Evolutionary conservation across 2,888 invertebrate genomes (phyloP), one percentile per base, ranked within the genome.

Genomic region (Nemoura dubitans): DNA sequence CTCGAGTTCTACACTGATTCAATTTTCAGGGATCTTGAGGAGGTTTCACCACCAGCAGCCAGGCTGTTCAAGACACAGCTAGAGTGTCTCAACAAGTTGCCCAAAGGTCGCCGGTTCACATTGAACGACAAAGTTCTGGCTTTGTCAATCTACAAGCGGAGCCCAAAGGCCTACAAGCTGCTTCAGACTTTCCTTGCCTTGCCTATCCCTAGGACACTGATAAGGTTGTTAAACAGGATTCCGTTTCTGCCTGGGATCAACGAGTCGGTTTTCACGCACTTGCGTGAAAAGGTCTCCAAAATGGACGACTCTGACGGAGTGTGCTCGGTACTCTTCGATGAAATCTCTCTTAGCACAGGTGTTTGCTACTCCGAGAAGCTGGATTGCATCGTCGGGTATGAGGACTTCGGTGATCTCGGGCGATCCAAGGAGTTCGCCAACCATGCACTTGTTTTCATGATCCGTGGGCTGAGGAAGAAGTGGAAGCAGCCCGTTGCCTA

Each of bases 371-470:
- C 78, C 59, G 80, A 78, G 27, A 85, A 29, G 10, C 7, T 28
- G 1, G 87, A 88, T 77, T 76, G 81, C 16, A 86, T 88, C 10
- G 81, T 85, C 76, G 86, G 88, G 21, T 87, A 83, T 81, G 87
- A 86, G 36, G 87, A 87, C 76, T 84, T 83, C 26, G 87, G 86
- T n/a, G 21, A 21, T 43, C 80, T 77, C 21, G 86, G 87, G 14
- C 28, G 83, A 85, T 83, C 81, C 42, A 86, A 86, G 76, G 77
- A 77, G 36, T 81, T 86, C 0, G 88, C 86, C 21, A 86, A 86
- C 82, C 87, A 87, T 87, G 88, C 87, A 30, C 42, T 88, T 14
- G 85, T 88, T 14, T 88, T 88, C 29, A 87, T 88, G 87, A 21
- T 87, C 16, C 86, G 87, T 26, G 87, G 87, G 25, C 16, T 87